These are phyloP conservation scores for Papilio xuthus DNA, from an alignment of 1,140 invertebrate genomes.

Conservation along the genomic window DNA sequence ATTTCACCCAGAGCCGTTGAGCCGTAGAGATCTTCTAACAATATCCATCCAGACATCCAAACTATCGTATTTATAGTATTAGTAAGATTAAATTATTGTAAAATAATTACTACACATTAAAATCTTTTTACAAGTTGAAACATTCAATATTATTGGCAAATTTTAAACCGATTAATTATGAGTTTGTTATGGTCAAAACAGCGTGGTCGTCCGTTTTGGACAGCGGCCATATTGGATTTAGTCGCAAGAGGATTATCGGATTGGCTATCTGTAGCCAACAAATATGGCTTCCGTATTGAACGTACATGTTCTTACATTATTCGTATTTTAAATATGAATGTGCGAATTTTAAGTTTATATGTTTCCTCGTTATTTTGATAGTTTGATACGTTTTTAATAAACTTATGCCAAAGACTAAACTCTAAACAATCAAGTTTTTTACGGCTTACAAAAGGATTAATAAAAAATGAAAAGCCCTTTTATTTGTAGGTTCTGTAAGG, in stretches of 20 bases:
- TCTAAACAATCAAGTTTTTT: too few species aligned
- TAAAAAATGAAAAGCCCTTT: too few species aligned
- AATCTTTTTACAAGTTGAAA: too few species aligned
- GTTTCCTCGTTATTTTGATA: neutral
- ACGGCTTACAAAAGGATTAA: too few species aligned
- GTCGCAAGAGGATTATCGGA: constrained; percentile 58
- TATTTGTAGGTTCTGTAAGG: too few species aligned
- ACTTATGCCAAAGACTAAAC: too few species aligned
- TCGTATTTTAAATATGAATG: constrained; percentile 15
- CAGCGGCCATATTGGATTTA: constrained; percentile 63
- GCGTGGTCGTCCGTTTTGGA: constrained; percentile 43
- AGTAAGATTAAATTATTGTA: neutral
- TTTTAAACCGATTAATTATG: neutral
- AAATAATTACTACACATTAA: too few species aligned
- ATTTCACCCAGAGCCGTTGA: too few species aligned
- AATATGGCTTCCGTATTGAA: constrained; percentile 50
- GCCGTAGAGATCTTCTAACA: too few species aligned
- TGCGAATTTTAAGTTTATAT: neutral
- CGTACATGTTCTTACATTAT: constrained; percentile 7
- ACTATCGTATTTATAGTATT: neutral
- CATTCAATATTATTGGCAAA: neutral
- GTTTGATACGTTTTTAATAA: too few species aligned
- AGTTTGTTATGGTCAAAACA: neutral
- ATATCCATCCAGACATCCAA: too few species aligned
- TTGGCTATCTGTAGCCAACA: constrained; percentile 51